Conservation (phyloP, 92 coral and sea anemone genomes). For the Umimayanthus kanabou region DNA sequence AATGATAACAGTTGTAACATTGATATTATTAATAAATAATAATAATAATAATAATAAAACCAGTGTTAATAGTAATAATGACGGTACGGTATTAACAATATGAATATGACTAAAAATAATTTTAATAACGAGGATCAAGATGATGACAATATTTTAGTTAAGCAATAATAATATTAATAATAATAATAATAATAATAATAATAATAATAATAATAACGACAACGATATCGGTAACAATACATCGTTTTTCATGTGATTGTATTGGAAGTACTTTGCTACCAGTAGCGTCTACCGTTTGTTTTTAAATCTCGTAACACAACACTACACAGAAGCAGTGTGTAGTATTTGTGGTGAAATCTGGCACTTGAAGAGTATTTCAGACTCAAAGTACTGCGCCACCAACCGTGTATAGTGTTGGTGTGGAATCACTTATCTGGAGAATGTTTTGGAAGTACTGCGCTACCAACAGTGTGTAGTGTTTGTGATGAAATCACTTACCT, state of each 20-base stretch:
- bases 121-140: too few species aligned
- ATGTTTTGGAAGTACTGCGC: too few species aligned
- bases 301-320: conserved; percentile 26
- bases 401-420: background rate
- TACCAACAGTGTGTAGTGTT: too few species aligned
- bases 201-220: background rate
- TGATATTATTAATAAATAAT: background rate
- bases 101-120: too few species aligned
- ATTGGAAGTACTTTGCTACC: conserved; percentile 67
- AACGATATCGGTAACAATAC: too few species aligned
- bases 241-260: background rate
- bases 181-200: background rate
- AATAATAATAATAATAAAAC: too few species aligned
- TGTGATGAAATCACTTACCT: too few species aligned
- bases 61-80: too few species aligned
- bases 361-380: conserved; percentile 39
- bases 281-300: background rate
- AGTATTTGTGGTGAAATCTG: background rate
- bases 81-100: too few species aligned
- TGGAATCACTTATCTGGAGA: too few species aligned
- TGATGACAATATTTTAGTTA: background rate
- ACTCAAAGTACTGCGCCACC: too few species aligned
- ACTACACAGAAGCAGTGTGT: background rate
- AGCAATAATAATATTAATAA: background rate
- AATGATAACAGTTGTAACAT: background rate